phyloP scores from a whole-genome alignment of 2,797 vertebrate species.

The Yasuhikotakia modesta region DNA sequence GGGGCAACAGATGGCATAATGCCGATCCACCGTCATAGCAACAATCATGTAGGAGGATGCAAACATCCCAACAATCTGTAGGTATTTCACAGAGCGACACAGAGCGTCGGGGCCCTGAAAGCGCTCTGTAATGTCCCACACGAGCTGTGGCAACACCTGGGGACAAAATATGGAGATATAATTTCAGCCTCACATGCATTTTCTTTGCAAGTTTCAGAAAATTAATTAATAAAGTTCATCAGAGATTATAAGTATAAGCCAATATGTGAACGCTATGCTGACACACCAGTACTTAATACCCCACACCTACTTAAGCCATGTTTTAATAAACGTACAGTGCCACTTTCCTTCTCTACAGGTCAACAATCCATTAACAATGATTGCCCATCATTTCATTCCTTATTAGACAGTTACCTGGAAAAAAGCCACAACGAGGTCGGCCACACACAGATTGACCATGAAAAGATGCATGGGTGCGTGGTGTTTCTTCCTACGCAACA shows the following conservation, averaged over 20 bases:
- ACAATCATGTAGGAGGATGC: constrained; percentile 92
- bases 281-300: not conserved
- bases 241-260: not conserved
- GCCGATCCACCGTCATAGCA: constrained; percentile 87
- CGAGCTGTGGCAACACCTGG: constrained; percentile 87
- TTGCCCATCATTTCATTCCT: not conserved
- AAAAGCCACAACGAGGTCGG: constrained; percentile 84
- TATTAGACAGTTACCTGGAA: constrained; percentile 78
- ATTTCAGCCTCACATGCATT: constrained; percentile 1
- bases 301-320: not conserved
- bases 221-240: not conserved
- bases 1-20: constrained; percentile 88
- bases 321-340: constrained; percentile 3
- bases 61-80: constrained; percentile 93
- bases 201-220: not conserved
- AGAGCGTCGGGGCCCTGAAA: constrained; percentile 85
- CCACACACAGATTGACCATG: constrained; percentile 85
- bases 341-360: constrained; percentile 13
- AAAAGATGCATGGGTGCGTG: constrained; percentile 84
- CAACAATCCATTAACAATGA: constrained; percentile 1
- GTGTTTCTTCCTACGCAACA: constrained; percentile 71
- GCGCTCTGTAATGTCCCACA: constrained; percentile 87
- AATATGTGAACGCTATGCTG: not conserved
- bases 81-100: constrained; percentile 87
- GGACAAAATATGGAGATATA: constrained; percentile 46